Conservation (phyloP, 2,113 vertebrate species). For the Xyrauchen texanus region DNA sequence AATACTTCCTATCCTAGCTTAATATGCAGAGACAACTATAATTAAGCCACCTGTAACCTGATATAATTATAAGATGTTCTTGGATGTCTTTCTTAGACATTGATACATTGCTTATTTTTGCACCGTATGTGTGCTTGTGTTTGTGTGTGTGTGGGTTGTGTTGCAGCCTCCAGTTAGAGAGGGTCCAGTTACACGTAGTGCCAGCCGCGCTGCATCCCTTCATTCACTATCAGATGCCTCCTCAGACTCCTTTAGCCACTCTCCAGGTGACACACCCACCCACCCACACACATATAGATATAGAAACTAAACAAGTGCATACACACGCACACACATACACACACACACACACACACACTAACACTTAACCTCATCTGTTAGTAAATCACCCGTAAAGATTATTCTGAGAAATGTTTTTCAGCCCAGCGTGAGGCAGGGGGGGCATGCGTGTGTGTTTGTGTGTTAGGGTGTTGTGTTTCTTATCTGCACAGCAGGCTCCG, state of each 20-base stretch:
- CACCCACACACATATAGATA: background rate
- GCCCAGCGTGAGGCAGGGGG: background rate
- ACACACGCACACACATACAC: conserved; percentile 7
- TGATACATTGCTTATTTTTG: background rate
- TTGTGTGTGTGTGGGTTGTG: conserved; percentile 40
- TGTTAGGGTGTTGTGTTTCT: conserved; percentile 27
- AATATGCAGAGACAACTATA: too few species aligned
- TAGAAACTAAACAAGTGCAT: background rate
- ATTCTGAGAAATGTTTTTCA: conserved; percentile 40
- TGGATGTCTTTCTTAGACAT: too few species aligned
- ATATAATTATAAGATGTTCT: too few species aligned
- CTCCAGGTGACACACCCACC: conserved; percentile 75
- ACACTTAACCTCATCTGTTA: background rate
- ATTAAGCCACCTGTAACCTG: too few species aligned
- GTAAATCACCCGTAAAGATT: conserved; percentile 12
- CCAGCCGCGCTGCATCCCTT: conserved; percentile 71
- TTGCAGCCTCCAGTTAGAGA: conserved; percentile 84
- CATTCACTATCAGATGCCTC: conserved; percentile 81
- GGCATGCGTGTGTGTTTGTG: background rate
- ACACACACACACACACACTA: conserved; percentile 4
- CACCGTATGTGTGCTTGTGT: conserved; percentile 42
- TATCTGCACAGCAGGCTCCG: conserved; percentile 26
- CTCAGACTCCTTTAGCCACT: conserved; percentile 77
- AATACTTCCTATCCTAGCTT: too few species aligned
- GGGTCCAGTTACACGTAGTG: conserved; percentile 58